These are phyloP conservation scores for Pangasianodon hypophthalmus DNA, from an alignment of 2,113 vertebrate species.

Conservation along the genomic window DNA sequence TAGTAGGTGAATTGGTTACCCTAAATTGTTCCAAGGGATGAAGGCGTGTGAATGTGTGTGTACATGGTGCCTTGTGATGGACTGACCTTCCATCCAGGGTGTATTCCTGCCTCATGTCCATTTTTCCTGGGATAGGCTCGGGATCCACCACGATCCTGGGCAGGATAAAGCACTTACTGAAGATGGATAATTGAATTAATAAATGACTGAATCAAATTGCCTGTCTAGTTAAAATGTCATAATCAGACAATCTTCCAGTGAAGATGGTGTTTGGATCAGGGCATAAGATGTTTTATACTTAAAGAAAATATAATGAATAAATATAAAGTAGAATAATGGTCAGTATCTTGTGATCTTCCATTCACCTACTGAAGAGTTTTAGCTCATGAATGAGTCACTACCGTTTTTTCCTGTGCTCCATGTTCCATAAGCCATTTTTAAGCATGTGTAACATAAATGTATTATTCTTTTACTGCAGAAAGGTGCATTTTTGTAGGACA, in stretches of 20 bases:
- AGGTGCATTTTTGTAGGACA: background rate
- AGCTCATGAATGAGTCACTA: background rate
- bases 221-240: background rate
- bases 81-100: background rate
- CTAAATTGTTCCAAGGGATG: background rate
- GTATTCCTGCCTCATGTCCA: background rate
- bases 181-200: background rate
- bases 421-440: background rate
- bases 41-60: background rate
- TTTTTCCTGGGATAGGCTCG: background rate
- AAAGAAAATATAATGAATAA: background rate
- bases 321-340: background rate
- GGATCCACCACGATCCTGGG: background rate
- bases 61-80: background rate
- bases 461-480: background rate
- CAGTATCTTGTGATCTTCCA: background rate
- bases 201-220: background rate
- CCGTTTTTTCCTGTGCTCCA: background rate
- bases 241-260: background rate
- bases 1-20: background rate
- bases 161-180: background rate
- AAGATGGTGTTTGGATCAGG: background rate
- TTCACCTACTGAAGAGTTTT: background rate
- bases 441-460: background rate
- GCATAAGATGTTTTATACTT: background rate